Percentiles rank a stretch among this genome's conserved stretches.
Evolutionary conservation across 2,797 vertebrate genomes (phyloP).

Genomic region (Halcyon badia): DNA sequence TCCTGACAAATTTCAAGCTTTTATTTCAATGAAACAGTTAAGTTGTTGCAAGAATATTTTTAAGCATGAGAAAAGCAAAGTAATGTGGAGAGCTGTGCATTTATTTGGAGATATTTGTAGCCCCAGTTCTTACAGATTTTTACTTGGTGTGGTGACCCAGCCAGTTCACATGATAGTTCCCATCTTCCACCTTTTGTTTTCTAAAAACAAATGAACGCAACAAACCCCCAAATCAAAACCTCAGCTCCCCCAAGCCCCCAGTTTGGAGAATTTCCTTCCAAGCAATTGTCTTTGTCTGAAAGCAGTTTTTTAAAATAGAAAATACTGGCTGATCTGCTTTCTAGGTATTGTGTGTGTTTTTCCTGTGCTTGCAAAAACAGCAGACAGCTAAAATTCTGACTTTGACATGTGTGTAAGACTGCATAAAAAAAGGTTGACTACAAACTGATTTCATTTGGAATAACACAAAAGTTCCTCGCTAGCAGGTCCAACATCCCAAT

Average conservation of each 20-base stretch:
- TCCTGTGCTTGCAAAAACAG: background rate
- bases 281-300: background rate
- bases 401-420: background rate
- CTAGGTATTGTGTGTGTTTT: background rate
- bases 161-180: background rate
- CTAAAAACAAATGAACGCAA: background rate
- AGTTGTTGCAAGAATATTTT: conserved; percentile 45
- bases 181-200: background rate
- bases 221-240: background rate
- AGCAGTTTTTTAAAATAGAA: background rate
- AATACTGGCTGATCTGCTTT: background rate
- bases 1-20: conserved; percentile 71
- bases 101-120: conserved; percentile 24
- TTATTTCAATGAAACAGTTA: conserved; percentile 53
- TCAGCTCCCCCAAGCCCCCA: background rate
- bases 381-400: background rate
- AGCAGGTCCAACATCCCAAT: background rate
- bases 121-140: background rate
- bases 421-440: background rate
- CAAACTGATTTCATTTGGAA: background rate
- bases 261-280: background rate
- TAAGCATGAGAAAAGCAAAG: conserved; percentile 16
- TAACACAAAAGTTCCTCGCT: background rate
- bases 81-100: background rate
- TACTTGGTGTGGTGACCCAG: background rate